Evolutionary conservation across 37 sponge, comb jelly and placozoan species (phyloP).

Genomic region (Spongilla lacustris): DNA sequence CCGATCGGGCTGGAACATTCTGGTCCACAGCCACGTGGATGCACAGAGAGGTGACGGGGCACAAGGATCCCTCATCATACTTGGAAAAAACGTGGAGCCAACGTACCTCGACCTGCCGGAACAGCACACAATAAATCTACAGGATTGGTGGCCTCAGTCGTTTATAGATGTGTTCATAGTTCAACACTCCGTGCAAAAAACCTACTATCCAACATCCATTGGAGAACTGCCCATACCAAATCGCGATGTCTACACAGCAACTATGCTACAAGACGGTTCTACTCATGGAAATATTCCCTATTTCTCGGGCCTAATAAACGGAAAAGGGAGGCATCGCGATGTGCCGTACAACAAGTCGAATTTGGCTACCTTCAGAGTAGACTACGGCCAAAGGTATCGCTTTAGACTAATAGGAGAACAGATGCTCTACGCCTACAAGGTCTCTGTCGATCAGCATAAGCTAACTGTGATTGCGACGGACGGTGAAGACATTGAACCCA

Average conservation of each 20-base stretch:
- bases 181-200: not conserved
- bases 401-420: conserved; percentile 79
- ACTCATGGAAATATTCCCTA: conserved; percentile 44
- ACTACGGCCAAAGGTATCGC: conserved; percentile 47
- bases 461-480: conserved; percentile 72
- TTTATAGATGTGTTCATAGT: conserved; percentile 29
- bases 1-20: conserved; percentile 69
- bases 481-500: conserved; percentile 42
- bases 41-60: conserved; percentile 69
- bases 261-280: not conserved
- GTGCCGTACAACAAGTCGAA: conserved; percentile 27
- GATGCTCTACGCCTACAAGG: conserved; percentile 35
- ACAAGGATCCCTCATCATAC: conserved; percentile 70
- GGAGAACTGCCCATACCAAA: conserved; percentile 37
- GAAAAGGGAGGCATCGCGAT: conserved; percentile 41
- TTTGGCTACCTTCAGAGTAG: conserved; percentile 41
- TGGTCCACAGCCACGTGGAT: conserved; percentile 85
- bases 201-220: conserved; percentile 5
- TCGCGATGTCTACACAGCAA: conserved; percentile 2
- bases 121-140: conserved; percentile 37
- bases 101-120: conserved; percentile 38
- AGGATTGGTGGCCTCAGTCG: conserved; percentile 44
- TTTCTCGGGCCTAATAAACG: conserved; percentile 60
- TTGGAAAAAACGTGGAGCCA: conserved; percentile 8
- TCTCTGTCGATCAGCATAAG: conserved; percentile 71